A percentile compares a stretch with the other conserved stretches of the same genome.
phyloP scores from a whole-genome alignment of 1,140 invertebrate genomes.

The Nasonia giraulti region DNA sequence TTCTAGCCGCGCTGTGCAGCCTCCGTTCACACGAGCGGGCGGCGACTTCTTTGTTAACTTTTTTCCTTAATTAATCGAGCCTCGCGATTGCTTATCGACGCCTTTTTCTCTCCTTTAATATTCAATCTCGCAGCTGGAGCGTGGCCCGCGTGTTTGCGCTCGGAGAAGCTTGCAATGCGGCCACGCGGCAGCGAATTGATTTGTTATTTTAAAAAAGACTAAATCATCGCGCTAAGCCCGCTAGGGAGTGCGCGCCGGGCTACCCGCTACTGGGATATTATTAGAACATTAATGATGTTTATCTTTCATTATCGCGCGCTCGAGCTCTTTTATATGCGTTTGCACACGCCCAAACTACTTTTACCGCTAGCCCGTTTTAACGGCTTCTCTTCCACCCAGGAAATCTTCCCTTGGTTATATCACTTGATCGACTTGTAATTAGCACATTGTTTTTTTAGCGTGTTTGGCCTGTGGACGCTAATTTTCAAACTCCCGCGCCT shows the following conservation, averaged over 20 bases:
- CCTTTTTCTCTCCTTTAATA: background rate
- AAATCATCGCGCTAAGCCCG: background rate
- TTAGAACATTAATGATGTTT: constrained; percentile 1
- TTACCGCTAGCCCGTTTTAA: background rate
- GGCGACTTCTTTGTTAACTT: background rate
- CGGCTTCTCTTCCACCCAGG: background rate
- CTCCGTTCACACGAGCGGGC: background rate
- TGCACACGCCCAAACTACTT: background rate
- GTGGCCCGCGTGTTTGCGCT: background rate
- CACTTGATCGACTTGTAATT: constrained; percentile 1
- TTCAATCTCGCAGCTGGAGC: background rate
- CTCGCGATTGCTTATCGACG: too few relatives aligned
- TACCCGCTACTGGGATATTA: background rate
- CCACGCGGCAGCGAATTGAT: background rate
- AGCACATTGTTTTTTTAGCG: background rate
- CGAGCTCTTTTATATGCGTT: background rate
- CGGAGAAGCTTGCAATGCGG: background rate
- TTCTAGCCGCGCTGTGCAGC: background rate
- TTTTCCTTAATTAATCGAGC: background rate
- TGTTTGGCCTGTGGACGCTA: background rate
- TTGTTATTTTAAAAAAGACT: background rate
- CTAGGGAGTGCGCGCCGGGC: too few relatives aligned
- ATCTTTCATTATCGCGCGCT: constrained; percentile 1
- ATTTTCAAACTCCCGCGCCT: too few relatives aligned
- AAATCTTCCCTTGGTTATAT: background rate